Evolutionary conservation across 2,797 vertebrate species (phyloP), one percentile per base, ranked within the genome.

Genomic region (Bufotes viridis): DNA sequence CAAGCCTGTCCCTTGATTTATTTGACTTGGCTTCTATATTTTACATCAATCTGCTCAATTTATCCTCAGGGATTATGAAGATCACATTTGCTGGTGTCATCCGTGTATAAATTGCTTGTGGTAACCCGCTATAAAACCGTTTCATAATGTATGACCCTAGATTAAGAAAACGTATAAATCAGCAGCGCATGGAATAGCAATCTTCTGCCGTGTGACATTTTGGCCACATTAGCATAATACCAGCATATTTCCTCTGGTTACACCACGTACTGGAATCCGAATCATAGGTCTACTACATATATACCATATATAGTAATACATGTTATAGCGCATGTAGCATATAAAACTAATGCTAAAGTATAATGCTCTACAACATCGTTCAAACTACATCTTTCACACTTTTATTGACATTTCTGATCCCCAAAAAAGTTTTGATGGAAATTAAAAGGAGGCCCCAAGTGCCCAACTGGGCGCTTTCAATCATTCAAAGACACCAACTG

Each of bases 61-160:
- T 42, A n/a, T 65, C 34, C 20, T 22, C 60, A 24, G 60, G 80
- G 80, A 65, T 69, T 53, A 72, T 55, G 81, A 83, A 70, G 17
- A 83, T 67, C 49, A 70, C 29, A 81, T 65, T 81, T 34, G n/a
- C 34, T 51, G 61, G 51, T 63, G 79, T 81, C 79, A 49, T 81
- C 58, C 58, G 34, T 81, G 60, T 81, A 63, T 49, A 81, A 81
- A 63, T 81, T 63, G 58, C 79, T 81, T 63, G 26, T 14, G 79
- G 58, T 63, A 63, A 81, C 79, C 78, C 12, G 58, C 79, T 22
- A 81, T 20, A 81, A 81, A 63, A 63, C 58, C 15, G 14, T 63
- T 81, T 81, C 18, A 63, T 63, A 22, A 81, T 81, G 79, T 63
- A 81, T 81, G 79, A 81, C 79, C 79, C 79, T 49, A 81, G 58